Evolutionary conservation across 2,888 invertebrate genomes (phyloP).

Genomic region (Drosophila infuscata): DNA sequence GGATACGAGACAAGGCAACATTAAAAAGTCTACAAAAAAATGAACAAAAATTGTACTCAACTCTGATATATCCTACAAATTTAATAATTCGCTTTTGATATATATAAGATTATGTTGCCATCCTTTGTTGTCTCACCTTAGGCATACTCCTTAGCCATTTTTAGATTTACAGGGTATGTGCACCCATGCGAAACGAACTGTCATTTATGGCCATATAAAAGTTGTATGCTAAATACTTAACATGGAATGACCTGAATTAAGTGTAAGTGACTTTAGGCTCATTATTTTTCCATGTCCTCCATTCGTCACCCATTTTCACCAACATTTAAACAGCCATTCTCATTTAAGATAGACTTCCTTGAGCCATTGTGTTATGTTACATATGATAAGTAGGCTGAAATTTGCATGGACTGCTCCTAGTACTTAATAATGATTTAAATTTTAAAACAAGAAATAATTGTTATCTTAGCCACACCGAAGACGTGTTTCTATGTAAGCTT

Average conservation of each 20-base stretch:
- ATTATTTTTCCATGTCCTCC: conserved; percentile 3
- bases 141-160: neutral
- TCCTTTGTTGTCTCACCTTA: neutral
- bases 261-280: conserved; percentile 17
- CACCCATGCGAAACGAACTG: conserved; percentile 25
- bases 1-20: conserved; percentile 44
- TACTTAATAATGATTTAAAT: neutral
- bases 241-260: conserved; percentile 62
- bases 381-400: neutral
- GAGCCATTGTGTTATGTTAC: neutral
- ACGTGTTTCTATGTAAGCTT: neutral
- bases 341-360: neutral
- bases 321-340: conserved; percentile 1
- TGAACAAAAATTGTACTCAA: neutral
- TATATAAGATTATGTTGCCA: neutral
- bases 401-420: neutral
- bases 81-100: neutral
- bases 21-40: conserved; percentile 20
- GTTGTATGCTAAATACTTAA: conserved; percentile 56
- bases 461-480: neutral
- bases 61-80: conserved; percentile 1
- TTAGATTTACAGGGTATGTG: conserved; percentile 10
- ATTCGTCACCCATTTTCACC: conserved; percentile 1
- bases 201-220: conserved; percentile 57
- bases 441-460: neutral